Evolutionary conservation across 2,888 invertebrate genomes (phyloP).

Genomic region (Drosophila crucigera): DNA sequence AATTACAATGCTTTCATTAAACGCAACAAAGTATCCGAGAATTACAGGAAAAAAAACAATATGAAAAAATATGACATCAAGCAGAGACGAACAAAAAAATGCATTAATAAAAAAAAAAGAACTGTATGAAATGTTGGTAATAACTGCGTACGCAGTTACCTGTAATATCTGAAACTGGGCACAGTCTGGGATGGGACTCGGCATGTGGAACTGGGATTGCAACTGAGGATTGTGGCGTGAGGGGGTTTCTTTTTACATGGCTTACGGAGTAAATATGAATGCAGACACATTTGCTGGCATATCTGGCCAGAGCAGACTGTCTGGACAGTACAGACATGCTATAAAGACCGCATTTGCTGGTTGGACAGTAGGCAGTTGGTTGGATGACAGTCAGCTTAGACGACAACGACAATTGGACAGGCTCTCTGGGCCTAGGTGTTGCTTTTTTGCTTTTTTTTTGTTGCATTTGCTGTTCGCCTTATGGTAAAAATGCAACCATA

Average conservation of each 20-base stretch:
- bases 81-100: constrained; percentile 35
- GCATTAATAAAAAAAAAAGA: constrained; percentile 26
- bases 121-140: constrained; percentile 67
- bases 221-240: constrained; percentile 16
- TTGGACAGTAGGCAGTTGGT: constrained; percentile 55
- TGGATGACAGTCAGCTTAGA: constrained; percentile 67
- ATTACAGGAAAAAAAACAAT: constrained; percentile 18
- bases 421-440: constrained; percentile 72
- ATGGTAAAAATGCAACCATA: constrained; percentile 82
- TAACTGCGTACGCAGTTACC: constrained; percentile 64
- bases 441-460: constrained; percentile 64
- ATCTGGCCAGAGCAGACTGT: constrained; percentile 48
- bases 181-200: constrained; percentile 32
- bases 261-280: constrained; percentile 64
- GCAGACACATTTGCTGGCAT: constrained; percentile 62
- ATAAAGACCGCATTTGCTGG: constrained; percentile 44
- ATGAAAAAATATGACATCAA: constrained; percentile 37
- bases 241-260: constrained; percentile 37
- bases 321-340: constrained; percentile 17
- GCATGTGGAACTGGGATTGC: constrained; percentile 6
- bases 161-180: constrained; percentile 39
- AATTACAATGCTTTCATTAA: constrained; percentile 61
- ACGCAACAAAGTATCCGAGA: constrained; percentile 46
- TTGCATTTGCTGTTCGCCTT: constrained; percentile 68
- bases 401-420: constrained; percentile 61